Conservation (phyloP, 2,113 vertebrate species). For the Nematolebias whitei region DNA sequence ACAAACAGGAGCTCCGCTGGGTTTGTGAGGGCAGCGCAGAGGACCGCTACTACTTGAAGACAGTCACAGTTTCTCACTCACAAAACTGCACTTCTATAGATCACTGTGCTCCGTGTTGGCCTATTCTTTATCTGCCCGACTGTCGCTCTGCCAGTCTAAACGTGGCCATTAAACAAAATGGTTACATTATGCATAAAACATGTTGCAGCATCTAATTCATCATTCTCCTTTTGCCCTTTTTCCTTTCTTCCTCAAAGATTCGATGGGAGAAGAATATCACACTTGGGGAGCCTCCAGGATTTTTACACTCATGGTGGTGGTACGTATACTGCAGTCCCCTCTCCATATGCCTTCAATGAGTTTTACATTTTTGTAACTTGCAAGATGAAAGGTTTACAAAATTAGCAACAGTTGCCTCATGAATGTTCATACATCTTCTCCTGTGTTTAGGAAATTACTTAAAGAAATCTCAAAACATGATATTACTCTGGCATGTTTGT, state of each 20-base stretch:
- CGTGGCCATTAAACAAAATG: slow-evolving; percentile 54
- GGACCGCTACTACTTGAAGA: slow-evolving; percentile 51
- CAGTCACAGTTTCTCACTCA: slow-evolving; percentile 57
- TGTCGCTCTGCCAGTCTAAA: slow-evolving; percentile 37
- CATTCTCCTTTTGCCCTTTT: slow-evolving; percentile 29
- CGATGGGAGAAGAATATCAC: slow-evolving; percentile 85
- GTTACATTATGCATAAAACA: slow-evolving; percentile 71
- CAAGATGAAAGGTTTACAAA: background rate
- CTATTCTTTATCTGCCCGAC: slow-evolving; percentile 34
- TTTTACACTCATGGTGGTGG: slow-evolving; percentile 84
- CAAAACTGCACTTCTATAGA: slow-evolving; percentile 41
- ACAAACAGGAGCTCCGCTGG: slow-evolving; percentile 59
- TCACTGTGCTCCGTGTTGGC: slow-evolving; percentile 25
- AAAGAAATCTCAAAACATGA: too few species aligned
- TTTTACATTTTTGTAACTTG: background rate
- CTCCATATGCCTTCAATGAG: slow-evolving; percentile 5
- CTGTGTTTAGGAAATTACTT: too few species aligned
- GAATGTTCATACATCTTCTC: background rate
- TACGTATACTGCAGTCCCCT: slow-evolving; percentile 61
- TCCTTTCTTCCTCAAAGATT: slow-evolving; percentile 60
- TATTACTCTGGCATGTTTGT: too few species aligned
- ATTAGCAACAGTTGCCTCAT: background rate
- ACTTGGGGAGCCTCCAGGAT: slow-evolving; percentile 81
- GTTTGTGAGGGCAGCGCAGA: slow-evolving; percentile 55
- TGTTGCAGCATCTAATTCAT: slow-evolving; percentile 49